Evolutionary conservation across 2,113 vertebrate species (phyloP).

Genomic region (Arothron firmamentum): DNA sequence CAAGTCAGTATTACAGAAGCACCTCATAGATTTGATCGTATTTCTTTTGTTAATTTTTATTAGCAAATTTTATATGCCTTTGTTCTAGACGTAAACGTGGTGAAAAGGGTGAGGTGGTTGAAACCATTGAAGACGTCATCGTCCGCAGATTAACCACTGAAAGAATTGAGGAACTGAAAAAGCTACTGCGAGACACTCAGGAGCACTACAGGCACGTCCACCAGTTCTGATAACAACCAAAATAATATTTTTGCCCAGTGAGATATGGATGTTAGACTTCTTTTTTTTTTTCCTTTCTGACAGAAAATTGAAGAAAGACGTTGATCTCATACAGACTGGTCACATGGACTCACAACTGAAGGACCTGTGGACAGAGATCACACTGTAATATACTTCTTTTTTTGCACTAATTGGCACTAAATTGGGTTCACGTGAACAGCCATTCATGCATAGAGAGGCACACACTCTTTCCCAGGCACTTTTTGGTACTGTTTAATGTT

Average conservation of each 20-base stretch:
- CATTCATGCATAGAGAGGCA: neutral
- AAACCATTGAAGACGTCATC: slow-evolving; percentile 98
- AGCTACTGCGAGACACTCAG: slow-evolving; percentile 93
- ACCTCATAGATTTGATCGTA: too few species aligned
- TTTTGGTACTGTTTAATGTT: too few species aligned
- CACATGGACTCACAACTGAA: slow-evolving; percentile 94
- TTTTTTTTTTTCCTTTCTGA: slow-evolving; percentile 33
- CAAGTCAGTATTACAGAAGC: slow-evolving; percentile 80
- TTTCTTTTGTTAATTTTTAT: too few species aligned
- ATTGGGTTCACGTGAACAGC: neutral
- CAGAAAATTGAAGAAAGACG: slow-evolving; percentile 95
- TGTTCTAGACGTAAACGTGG: slow-evolving; percentile 88
- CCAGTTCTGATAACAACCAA: neutral
- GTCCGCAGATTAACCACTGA: slow-evolving; percentile 92
- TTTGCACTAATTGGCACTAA: neutral
- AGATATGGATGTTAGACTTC: neutral
- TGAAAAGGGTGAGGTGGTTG: slow-evolving; percentile 97
- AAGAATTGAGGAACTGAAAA: slow-evolving; percentile 95
- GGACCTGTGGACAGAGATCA: slow-evolving; percentile 90
- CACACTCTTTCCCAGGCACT: too few species aligned
- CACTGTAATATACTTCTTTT: slow-evolving; percentile 73
- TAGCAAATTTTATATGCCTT: neutral
- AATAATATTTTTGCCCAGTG: neutral
- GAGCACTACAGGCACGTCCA: slow-evolving; percentile 88
- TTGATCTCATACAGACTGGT: slow-evolving; percentile 91